These are phyloP conservation scores for Cettia cetti DNA, from an alignment of 2,113 vertebrate genomes.

Conservation along the genomic window DNA sequence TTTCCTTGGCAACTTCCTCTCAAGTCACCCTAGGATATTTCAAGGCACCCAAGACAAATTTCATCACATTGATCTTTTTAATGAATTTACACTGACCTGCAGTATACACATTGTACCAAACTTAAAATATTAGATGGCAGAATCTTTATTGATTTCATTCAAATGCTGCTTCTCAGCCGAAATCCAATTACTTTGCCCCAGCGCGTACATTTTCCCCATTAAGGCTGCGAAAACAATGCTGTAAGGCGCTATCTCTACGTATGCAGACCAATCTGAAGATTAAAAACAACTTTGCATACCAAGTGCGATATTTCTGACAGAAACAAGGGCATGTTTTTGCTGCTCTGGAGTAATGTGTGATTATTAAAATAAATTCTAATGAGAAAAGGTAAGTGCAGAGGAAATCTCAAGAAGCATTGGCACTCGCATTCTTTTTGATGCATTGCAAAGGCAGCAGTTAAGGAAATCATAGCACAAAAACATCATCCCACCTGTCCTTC, in stretches of 20 bases:
- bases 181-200: constrained; percentile 58
- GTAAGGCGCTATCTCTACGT: neutral
- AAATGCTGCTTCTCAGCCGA: constrained; percentile 35
- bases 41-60: constrained; percentile 50
- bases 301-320: constrained; percentile 6
- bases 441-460: neutral
- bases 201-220: constrained; percentile 18
- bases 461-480: neutral
- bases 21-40: constrained; percentile 46
- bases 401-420: neutral
- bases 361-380: neutral
- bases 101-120: constrained; percentile 11
- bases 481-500: neutral
- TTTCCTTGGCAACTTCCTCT: constrained; percentile 62
- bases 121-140: constrained; percentile 63
- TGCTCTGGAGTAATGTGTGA: neutral
- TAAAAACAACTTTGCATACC: constrained; percentile 49
- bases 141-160: constrained; percentile 58
- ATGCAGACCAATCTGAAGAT: constrained; percentile 32
- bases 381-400: neutral
- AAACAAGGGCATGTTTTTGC: neutral
- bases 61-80: constrained; percentile 34
- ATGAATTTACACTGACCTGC: constrained; percentile 54
- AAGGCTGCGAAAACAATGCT: constrained; percentile 37
- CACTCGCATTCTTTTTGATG: neutral